Base-by-base conservation (phyloP, 1,140 invertebrate species). In the Limonius californicus region DNA sequence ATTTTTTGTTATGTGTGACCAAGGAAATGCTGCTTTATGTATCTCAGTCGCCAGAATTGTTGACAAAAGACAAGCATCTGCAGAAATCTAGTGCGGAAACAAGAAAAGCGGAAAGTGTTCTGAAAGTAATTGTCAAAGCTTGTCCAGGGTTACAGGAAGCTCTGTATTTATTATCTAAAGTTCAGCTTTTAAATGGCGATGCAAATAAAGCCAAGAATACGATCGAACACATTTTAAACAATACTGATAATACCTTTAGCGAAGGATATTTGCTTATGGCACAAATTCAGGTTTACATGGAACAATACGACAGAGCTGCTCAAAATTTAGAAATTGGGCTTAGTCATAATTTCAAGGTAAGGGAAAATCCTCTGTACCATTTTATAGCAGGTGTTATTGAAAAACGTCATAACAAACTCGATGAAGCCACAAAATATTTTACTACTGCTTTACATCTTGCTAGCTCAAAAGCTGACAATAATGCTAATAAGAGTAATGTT, bases 291-390 rank as follows among this genome's bases (percentile, higher is more conserved):
- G 77, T 88, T 1, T 81, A 84, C 43, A 87, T 92, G 75, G 84
- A 87, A 35, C 85, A 89, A 65, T 91, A 86, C 70, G 83, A 88
- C 23, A 83, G 88, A 69, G 95, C 94, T 0, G 83, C 87, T 14
- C 90, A 96, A 73, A 89, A 85, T 58, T 78, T 98, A 20, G 94
- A 98, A 80, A 83, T 89, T 59, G 94, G 90, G 6, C 77, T 97
- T 0, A 95, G 92, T 71, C 89, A 90, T 72, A 93, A 97, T 77
- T 97, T 98, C 73, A 87, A 92, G 78, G 87, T 97, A 0, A 78
- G 94, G 67, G 93, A 98, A 59, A 89, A 91, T 76, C 91, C 94
- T 0, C 80, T 95, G 68, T 99, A 94, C 75, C 91, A 97, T 79
- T 82, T 96, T 43, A 85, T 96, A 0, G 85, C 86, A 67, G 94